Evolutionary conservation across 2,113 vertebrate genomes (phyloP), one percentile per base, ranked within the genome.

Genomic region (Crotalus horridus): DNA sequence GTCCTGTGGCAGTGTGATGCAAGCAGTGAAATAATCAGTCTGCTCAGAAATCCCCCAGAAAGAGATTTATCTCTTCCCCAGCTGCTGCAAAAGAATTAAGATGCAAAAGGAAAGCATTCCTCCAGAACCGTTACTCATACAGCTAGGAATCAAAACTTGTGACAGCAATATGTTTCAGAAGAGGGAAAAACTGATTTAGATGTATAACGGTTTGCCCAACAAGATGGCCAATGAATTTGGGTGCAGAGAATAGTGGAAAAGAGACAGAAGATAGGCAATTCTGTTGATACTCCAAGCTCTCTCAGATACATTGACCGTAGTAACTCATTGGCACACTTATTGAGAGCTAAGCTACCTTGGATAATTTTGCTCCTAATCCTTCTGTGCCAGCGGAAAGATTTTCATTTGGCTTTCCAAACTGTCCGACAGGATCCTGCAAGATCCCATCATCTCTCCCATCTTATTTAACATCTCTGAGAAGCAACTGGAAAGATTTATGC

Each of bases 71-170:
- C 17, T 81, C 33, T 43, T 81, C 74, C 33, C 74, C 74, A 81
- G 74, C 74, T 81, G 74, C 74, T 81, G 33, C 74, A 56, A 91
- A 96, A 94, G 43, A 95, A 93, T 88, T 58, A 88, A 56, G 90
- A 88, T 74, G 89, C 90, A 95, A 39, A 48, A 54, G 0, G 0
- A 54, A 96, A 95, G 87, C 89, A 94, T 92, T 95, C 93, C 87
- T 59, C 94, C 33, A 95, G 93, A 95, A 69, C 13, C 46, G 89
- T 94, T 93, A 97, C 87, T 95, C 95, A 86, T 39, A 89, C 2
- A 90, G 33, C 95, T 91, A 93, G 95, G 97, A 95, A 94, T 61
- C 7, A 56, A 94, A 87, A 92, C 91, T 94, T 53, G 3, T 54
- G 1, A 54, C 21, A 91, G 26, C 33, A 89, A 20, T 58, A 58